These are phyloP conservation scores for Martes martes DNA, from an alignment of 2,113 vertebrate genomes.

Conservation along the genomic window DNA sequence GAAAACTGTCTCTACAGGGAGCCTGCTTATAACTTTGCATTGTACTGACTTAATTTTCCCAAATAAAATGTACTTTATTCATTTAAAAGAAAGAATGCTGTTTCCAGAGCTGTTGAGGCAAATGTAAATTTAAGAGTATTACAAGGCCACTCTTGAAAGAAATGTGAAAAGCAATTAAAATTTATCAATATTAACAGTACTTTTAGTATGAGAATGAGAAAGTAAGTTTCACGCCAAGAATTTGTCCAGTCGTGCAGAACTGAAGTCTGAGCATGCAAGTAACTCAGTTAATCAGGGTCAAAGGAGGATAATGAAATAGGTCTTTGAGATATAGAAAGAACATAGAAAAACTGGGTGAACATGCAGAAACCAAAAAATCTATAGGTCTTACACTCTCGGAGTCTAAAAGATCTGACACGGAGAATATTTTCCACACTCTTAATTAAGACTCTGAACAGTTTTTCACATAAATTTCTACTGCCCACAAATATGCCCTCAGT, in stretches of 20 bases:
- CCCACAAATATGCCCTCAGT: not conserved
- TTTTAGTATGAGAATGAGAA: constrained; percentile 56
- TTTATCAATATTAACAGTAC: constrained; percentile 45
- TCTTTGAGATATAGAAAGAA: constrained; percentile 17
- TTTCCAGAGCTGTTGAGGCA: constrained; percentile 25
- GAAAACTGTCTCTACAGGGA: not conserved
- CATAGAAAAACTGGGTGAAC: not conserved
- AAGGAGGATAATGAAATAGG: constrained; percentile 2
- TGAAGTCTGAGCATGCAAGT: constrained; percentile 56
- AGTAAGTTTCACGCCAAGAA: constrained; percentile 53
- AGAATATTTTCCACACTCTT: not conserved
- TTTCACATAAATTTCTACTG: not conserved
- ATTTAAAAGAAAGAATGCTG: constrained; percentile 49
- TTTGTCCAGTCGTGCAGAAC: constrained; percentile 65
- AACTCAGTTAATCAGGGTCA: constrained; percentile 55
- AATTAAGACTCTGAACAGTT: not conserved
- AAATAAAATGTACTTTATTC: constrained; percentile 19
- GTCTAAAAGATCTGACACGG: not conserved
- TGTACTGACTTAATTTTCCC: not conserved
- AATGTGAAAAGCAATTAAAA: constrained; percentile 66
- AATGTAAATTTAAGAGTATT: constrained; percentile 49
- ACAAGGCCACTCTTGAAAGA: constrained; percentile 35
- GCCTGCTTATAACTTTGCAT: not conserved
- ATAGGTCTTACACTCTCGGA: not conserved
- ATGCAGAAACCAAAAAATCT: not conserved